Evolutionary conservation across 2,797 vertebrate genomes (phyloP), one percentile per base, ranked within the genome.

Genomic region (Sebastes dallii): DNA sequence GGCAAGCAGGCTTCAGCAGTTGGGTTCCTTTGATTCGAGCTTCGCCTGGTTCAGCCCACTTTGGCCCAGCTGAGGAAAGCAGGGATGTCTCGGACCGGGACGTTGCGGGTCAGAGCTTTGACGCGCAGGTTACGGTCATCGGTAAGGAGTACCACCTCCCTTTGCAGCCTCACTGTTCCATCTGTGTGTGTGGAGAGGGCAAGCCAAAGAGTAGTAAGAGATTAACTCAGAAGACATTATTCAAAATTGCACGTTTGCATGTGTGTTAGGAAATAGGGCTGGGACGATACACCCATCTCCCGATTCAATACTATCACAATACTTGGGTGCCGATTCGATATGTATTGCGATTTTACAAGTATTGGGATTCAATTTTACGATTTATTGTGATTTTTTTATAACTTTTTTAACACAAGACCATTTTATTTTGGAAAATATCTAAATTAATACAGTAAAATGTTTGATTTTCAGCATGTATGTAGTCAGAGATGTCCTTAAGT

Each of bases 101-200:
- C 98, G 18, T 99, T 99, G 80, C 97, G 97, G 9, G 98, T 99
- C 95, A 99, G 81, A 0, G 99, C 98, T 95, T 99, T 99, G 88
- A 99, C 98, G 3, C 98, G 96, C 83, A 99, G 96, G 94, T 99
- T 99, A 34, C 99, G 97, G 94, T 99, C 99, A 10, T 99, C 98
- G 0, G 99, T 99, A 73, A 99, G 96, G 80, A 99, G 95, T 56
- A 99, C 99, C 88, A 99, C 98, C 92, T 99, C 97, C 88, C 99
- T 95, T 32, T 96, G 95, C 62, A 99, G 93, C 67, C 93, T 97
- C 89, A 99, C 98, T 0, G 97, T 97, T 74, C 97, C 97, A 94
- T 97, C 94, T 96, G 87, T 83, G 55, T 29, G 34, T 5, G 12
- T 32, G 27, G 22, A 24, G 34, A 24, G 30, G 1, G 0, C 25